A percentile compares a stretch with the other conserved stretches of the same genome.
Conservation (phyloP, 2,113 vertebrate species). For the Oryzias javanicus region DNA sequence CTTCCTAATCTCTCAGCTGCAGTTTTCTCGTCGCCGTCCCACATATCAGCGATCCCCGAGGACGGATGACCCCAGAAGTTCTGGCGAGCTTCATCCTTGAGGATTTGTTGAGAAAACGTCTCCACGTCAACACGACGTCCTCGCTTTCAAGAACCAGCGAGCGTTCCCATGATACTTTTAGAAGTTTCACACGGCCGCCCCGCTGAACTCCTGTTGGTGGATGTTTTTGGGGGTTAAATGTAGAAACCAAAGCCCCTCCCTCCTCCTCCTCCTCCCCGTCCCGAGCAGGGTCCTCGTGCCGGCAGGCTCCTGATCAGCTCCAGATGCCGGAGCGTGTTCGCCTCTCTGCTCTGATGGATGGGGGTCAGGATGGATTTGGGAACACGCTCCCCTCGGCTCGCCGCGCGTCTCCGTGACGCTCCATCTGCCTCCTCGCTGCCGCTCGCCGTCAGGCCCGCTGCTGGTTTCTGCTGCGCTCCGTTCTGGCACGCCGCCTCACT, state of each 20-base stretch:
- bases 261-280: constrained; percentile 16
- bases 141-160: constrained; percentile 1
- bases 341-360: constrained; percentile 54
- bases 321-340: constrained; percentile 68
- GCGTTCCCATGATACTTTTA: constrained; percentile 50
- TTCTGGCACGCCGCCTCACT: constrained; percentile 46
- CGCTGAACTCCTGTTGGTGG: constrained; percentile 33
- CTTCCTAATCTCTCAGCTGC: neutral
- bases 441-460: constrained; percentile 8
- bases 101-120: constrained; percentile 27
- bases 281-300: constrained; percentile 49
- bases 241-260: constrained; percentile 3
- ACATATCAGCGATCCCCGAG: constrained; percentile 8
- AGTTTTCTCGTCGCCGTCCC: constrained; percentile 10
- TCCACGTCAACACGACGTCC: constrained; percentile 6
- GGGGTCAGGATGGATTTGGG: constrained; percentile 47
- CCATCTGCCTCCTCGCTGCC: neutral
- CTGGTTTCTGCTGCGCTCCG: constrained; percentile 12
- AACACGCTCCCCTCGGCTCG: constrained; percentile 13
- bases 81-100: constrained; percentile 15
- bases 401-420: constrained; percentile 4
- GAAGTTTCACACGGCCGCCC: constrained; percentile 4
- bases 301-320: constrained; percentile 56
- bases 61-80: constrained; percentile 13
- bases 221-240: constrained; percentile 14